These are phyloP conservation scores for Helogale parvula DNA, from an alignment of 2,113 vertebrate species.

Conservation along the genomic window DNA sequence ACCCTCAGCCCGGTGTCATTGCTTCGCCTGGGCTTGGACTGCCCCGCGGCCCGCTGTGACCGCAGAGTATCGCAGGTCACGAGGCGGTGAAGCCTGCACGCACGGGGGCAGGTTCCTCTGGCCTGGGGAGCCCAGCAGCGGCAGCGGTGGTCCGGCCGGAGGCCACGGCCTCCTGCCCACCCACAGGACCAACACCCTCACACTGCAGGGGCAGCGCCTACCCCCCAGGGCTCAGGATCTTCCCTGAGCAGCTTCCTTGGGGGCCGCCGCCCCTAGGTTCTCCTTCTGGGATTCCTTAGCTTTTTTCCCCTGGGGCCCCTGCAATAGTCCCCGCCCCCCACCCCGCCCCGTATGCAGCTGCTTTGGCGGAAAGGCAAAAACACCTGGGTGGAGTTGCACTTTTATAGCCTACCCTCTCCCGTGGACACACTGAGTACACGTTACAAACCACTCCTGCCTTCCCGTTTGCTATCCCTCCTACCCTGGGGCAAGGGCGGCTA, in stretches of 20 bases:
- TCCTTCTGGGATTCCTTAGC: constrained; percentile 14
- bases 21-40: not conserved
- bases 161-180: not conserved
- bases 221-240: not conserved
- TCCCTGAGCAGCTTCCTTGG: not conserved
- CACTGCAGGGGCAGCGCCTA: not conserved
- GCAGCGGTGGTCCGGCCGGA: not conserved
- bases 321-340: not conserved
- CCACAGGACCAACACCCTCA: rapidly evolving
- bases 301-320: not conserved
- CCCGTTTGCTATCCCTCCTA: not conserved
- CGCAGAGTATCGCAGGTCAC: not conserved
- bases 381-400: not conserved
- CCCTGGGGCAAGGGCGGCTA: rapidly evolving
- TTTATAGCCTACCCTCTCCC: not conserved
- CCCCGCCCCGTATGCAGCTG: not conserved
- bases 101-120: not conserved
- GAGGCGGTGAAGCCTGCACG: not conserved
- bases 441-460: not conserved
- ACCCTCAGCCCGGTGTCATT: not conserved
- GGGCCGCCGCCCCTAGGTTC: not conserved
- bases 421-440: not conserved
- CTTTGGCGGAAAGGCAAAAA: not conserved
- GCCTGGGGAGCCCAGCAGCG: not conserved
- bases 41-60: not conserved